Evolutionary conservation across 2,888 invertebrate genomes (phyloP).

Genomic region (Chydorus sphaericus): DNA sequence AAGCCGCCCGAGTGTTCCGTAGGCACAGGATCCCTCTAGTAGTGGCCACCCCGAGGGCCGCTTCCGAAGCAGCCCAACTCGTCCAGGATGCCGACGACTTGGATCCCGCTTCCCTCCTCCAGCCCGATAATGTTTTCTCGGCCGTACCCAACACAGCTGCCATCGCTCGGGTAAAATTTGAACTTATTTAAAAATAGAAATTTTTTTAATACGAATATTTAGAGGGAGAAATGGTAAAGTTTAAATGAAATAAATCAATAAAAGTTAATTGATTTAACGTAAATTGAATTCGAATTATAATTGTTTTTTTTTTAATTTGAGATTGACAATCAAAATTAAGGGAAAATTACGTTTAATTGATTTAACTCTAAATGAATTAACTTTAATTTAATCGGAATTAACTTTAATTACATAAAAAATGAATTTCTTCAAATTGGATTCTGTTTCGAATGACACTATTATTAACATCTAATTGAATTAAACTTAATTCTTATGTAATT

Average conservation of each 20-base stretch:
- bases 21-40: conserved; percentile 20
- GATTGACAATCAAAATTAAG: conserved; percentile 19
- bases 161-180: conserved; percentile 10
- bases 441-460: too few species aligned
- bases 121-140: conserved; percentile 9
- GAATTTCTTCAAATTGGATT: too few species aligned
- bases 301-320: background rate
- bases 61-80: conserved; percentile 4
- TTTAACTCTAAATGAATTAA: too few species aligned
- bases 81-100: conserved; percentile 7
- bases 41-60: conserved; percentile 20
- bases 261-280: too few species aligned
- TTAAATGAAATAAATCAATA: too few species aligned
- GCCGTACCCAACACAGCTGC: conserved; percentile 11
- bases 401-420: too few species aligned
- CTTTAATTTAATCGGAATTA: too few species aligned
- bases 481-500: conserved; percentile 6
- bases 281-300: background rate
- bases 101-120: background rate
- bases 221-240: background rate
- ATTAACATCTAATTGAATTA: too few species aligned
- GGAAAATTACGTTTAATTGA: too few species aligned
- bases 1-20: conserved; percentile 18
- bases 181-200: too few species aligned
- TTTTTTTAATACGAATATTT: background rate